Percentiles rank a stretch among this genome's conserved stretches.
Conservation (phyloP, 2,888 invertebrate species). For the Nasonovia ribisnigri region DNA sequence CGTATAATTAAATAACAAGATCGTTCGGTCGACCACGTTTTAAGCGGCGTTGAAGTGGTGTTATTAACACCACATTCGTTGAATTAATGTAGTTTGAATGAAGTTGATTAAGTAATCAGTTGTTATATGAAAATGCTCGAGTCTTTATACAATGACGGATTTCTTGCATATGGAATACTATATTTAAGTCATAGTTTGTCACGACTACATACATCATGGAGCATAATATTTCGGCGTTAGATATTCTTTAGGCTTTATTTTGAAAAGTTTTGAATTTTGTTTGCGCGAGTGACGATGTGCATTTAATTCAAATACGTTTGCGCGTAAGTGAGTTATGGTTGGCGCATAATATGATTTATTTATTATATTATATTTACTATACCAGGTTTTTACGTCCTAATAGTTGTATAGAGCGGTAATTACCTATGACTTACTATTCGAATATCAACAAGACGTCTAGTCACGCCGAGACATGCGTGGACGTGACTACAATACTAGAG, state of each 20-base stretch:
- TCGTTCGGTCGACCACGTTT: not conserved
- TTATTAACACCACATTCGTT: not conserved
- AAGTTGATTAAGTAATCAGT: not conserved
- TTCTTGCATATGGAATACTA: not conserved
- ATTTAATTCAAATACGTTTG: not conserved
- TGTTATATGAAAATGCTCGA: not conserved
- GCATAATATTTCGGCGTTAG: not conserved
- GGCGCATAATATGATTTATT: not conserved
- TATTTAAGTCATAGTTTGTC: not conserved
- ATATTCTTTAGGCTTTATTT: not conserved
- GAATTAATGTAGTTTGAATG: not conserved
- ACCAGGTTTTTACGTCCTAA: not conserved
- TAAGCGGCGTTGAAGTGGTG: not conserved
- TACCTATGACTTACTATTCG: not conserved
- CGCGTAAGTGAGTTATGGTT: not conserved
- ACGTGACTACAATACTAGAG: not conserved
- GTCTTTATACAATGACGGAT: too few species aligned
- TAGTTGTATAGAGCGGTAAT: not conserved
- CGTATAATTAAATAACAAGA: slow-evolving; percentile 4
- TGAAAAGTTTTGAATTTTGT: not conserved
- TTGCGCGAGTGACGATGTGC: not conserved
- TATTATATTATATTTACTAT: not conserved
- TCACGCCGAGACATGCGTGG: not conserved
- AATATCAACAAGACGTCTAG: not conserved
- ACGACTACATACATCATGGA: not conserved